Evolutionary conservation across 2,113 vertebrate species (phyloP), one percentile per base, ranked within the genome.

Genomic region (Colossoma macropomum): DNA sequence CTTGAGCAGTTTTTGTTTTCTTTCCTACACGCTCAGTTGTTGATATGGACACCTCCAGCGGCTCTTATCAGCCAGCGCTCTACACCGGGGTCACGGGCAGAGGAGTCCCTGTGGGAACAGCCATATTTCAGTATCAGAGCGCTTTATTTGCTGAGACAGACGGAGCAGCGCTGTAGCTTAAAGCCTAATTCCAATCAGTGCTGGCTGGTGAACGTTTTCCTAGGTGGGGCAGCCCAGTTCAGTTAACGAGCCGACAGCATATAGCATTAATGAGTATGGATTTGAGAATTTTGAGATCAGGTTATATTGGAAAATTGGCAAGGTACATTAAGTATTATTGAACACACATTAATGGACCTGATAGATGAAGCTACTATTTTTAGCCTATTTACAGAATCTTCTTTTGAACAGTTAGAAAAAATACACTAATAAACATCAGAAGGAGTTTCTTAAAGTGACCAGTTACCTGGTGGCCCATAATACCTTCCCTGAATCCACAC

Each of bases 21-120:
- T 45, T 69, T 38, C 10, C 41, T 45, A 32, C 6, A 23, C 68
- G 73, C 38, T 23, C 25, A 4, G 30, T 68, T 52, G 84, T 60
- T 63, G 79, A 85, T 78, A 77, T 66, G 56, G 75, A 81, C 84
- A 69, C 80, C 38, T 82, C 56, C 30, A 16, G 15, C 7, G 17
- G 41, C 15, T 71, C 75, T 85, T 81, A 85, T 81, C 75, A 21
- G 25, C 0, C 32, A n/a, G 63, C 23, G 59, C 59, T 69, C 63
- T 34, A 56, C 76, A 78, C 28, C 66, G 80, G 32, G 83, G 84
- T 85, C 72, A 80, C 30, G 78, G 75, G 38, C 59, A 69, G 70
- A 76, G 34, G 45, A 5, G 16, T 76, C 77, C 75, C 74, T 28
- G 10, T 63, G 30, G 54, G 38, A 11, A 77, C 15, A 48, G 70